Percentiles rank a stretch among this genome's conserved stretches.
Evolutionary conservation across 2,888 invertebrate genomes (phyloP).

Genomic region (Philaethria dido): DNA sequence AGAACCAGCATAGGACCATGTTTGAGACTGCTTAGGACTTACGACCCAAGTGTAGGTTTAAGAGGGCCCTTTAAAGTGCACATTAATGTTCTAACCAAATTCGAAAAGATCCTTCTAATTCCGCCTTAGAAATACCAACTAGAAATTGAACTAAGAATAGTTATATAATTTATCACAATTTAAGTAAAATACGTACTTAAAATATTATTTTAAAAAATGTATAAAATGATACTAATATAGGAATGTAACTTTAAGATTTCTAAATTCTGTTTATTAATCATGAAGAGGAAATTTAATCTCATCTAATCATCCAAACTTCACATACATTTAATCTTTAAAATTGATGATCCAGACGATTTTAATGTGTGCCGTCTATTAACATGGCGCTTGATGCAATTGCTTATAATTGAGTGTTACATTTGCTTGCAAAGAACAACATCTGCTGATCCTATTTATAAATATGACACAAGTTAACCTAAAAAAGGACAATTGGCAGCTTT

Average conservation of each 20-base stretch:
- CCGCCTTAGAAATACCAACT: too few species aligned
- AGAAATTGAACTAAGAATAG: too few species aligned
- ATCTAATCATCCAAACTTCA: conserved; percentile 24
- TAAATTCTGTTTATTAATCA: conserved; percentile 16
- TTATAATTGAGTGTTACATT: conserved; percentile 44
- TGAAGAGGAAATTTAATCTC: conserved; percentile 13
- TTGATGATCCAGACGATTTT: conserved; percentile 38
- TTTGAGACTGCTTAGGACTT: too few species aligned
- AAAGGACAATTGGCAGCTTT: not conserved
- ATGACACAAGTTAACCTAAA: conserved; percentile 31
- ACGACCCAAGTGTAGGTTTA: too few species aligned
- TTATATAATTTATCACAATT: too few species aligned
- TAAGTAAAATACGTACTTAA: not conserved
- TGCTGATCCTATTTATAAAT: conserved; percentile 37
- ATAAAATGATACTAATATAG: not conserved
- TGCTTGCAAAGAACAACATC: conserved; percentile 35
- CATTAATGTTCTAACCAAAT: too few species aligned
- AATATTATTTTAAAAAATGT: not conserved
- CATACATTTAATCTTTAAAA: conserved; percentile 26
- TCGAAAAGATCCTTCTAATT: too few species aligned
- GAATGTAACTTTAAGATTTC: not conserved
- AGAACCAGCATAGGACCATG: too few species aligned
- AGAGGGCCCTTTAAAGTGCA: too few species aligned
- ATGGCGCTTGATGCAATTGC: conserved; percentile 42
- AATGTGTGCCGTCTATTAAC: conserved; percentile 37